A percentile compares a stretch with the other conserved stretches of the same genome.
phyloP scores from a whole-genome alignment of 2,888 invertebrate genomes.

The Calameuta filiformis region DNA sequence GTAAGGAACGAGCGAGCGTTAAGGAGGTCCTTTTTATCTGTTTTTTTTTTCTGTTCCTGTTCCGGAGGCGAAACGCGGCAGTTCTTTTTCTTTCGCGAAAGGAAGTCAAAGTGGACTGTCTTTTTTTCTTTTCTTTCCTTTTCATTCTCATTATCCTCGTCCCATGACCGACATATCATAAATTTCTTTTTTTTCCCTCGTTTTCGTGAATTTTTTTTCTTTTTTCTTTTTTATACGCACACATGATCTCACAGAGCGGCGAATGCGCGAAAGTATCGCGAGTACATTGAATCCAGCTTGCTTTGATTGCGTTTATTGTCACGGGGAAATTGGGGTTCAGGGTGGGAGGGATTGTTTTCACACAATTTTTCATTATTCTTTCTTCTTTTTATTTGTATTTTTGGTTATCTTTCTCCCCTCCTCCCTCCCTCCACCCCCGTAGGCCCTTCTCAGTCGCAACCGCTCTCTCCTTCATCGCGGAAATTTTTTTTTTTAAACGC shows the following conservation, averaged over 20 bases:
- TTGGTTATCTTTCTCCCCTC: background rate
- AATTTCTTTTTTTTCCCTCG: background rate
- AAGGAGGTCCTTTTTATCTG: background rate
- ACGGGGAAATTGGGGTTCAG: background rate
- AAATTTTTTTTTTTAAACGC: background rate
- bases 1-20: background rate
- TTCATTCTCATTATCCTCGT: background rate
- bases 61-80: too few species aligned
- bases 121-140: background rate
- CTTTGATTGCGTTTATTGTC: background rate
- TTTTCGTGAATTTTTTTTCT: background rate
- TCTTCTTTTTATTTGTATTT: too few species aligned
- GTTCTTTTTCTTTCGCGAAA: too few species aligned
- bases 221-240: too few species aligned
- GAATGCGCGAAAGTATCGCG: background rate
- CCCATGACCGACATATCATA: background rate
- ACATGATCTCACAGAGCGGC: background rate
- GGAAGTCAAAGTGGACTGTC: background rate
- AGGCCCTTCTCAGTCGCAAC: too few species aligned
- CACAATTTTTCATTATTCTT: too few species aligned
- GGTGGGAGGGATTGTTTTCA: too few species aligned
- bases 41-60: too few species aligned
- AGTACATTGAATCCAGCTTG: background rate
- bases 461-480: background rate
- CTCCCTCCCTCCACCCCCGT: too few species aligned